These are phyloP conservation scores for Pollimyrus isidori DNA, from an alignment of 2,113 vertebrate species.

Conservation along the genomic window DNA sequence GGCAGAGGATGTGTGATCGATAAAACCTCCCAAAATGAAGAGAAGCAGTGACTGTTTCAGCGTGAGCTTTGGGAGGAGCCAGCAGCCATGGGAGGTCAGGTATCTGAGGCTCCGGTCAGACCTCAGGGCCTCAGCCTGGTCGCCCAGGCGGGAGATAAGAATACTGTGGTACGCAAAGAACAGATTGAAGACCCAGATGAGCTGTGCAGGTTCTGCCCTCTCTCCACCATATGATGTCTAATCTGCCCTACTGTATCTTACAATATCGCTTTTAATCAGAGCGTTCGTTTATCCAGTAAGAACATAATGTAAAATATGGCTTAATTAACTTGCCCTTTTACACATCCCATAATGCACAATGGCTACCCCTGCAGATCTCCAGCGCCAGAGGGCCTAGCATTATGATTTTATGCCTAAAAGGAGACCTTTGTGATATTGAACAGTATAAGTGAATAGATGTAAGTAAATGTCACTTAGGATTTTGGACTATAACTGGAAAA, in stretches of 20 bases:
- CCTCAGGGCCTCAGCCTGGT: background rate
- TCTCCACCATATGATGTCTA: background rate
- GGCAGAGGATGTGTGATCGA: background rate
- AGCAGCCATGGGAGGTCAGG: background rate
- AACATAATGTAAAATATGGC: background rate
- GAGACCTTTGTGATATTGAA: background rate
- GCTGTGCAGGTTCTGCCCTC: background rate
- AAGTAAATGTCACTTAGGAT: background rate
- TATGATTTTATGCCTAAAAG: background rate
- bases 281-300: background rate
- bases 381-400: background rate
- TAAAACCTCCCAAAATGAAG: background rate
- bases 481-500: background rate
- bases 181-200: background rate
- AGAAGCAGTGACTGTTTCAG: background rate
- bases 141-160: background rate
- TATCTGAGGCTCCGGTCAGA: background rate
- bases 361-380: background rate
- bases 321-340: background rate
- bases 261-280: background rate
- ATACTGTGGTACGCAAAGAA: background rate
- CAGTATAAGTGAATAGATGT: background rate
- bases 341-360: background rate
- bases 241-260: background rate
- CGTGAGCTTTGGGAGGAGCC: background rate